Evolutionary conservation across 2,797 vertebrate genomes (phyloP).

Genomic region (Sebastes cheni): DNA sequence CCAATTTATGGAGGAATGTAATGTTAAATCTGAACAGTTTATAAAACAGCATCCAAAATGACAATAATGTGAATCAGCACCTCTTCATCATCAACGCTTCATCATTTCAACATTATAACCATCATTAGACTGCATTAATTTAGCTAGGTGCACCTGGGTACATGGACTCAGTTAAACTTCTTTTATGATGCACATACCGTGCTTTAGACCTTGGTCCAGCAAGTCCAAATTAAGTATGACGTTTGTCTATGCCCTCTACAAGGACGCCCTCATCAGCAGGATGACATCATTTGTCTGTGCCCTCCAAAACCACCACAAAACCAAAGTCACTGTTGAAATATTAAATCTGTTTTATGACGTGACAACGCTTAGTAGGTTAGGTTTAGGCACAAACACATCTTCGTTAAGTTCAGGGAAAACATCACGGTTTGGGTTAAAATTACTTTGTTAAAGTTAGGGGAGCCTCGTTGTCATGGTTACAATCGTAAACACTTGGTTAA

Average conservation of each 20-base stretch:
- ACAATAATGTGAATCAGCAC: background rate
- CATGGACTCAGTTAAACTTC: too few relatives aligned
- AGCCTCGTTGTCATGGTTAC: background rate
- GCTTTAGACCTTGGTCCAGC: background rate
- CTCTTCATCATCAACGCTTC: background rate
- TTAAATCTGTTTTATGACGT: background rate
- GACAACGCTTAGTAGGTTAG: too few relatives aligned
- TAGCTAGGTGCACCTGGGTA: background rate
- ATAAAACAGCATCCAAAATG: too few relatives aligned
- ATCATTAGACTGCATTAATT: background rate
- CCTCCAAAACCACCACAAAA: background rate
- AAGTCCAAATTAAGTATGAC: background rate
- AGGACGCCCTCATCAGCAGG: background rate
- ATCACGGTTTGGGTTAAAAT: background rate
- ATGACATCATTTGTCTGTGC: background rate
- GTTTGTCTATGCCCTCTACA: background rate
- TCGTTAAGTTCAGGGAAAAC: too few relatives aligned
- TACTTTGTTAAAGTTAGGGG: background rate
- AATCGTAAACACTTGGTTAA: too few relatives aligned
- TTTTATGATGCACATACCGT: rapidly evolving
- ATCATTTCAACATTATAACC: background rate
- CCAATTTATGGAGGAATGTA: background rate
- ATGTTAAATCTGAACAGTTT: background rate
- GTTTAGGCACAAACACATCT: background rate
- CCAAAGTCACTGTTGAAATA: background rate